Percentiles rank a stretch among this genome's conserved stretches.
These are phyloP conservation scores for Petrophora chlorosata DNA, from an alignment of 2,888 invertebrate genomes.

Conservation along the genomic window DNA sequence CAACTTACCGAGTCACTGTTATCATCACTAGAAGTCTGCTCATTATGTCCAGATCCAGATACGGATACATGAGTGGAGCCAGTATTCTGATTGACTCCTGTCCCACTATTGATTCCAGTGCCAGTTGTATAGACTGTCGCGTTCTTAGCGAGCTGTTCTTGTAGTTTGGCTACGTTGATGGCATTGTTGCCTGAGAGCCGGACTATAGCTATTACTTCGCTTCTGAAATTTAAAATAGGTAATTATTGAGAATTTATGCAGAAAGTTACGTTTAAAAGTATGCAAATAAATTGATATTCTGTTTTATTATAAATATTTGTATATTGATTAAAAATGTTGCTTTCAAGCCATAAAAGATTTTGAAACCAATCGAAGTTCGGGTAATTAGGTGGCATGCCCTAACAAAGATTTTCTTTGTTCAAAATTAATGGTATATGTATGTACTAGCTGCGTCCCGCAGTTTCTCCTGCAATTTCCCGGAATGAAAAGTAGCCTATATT, in stretches of 20 bases:
- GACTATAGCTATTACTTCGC: slow-evolving; percentile 89
- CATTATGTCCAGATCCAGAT: slow-evolving; percentile 42
- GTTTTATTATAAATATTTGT: too few relatives aligned
- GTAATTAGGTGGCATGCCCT: too few relatives aligned
- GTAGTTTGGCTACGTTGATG: slow-evolving; percentile 89
- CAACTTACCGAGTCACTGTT: slow-evolving; percentile 64
- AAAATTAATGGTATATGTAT: too few relatives aligned
- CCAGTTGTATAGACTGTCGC: slow-evolving; percentile 72
- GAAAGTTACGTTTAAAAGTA: too few relatives aligned
- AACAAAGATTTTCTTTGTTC: too few relatives aligned
- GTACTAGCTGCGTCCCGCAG: too few relatives aligned
- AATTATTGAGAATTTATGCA: not conserved
- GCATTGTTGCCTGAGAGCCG: slow-evolving; percentile 86
- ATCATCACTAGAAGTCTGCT: slow-evolving; percentile 54
- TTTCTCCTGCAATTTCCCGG: too few relatives aligned
- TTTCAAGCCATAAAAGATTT: too few relatives aligned
- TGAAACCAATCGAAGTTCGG: too few relatives aligned
- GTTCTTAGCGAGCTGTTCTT: slow-evolving; percentile 83
- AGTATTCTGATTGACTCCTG: slow-evolving; percentile 30
- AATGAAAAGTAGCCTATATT: too few relatives aligned
- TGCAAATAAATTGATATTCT: not conserved
- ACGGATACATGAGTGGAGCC: too few relatives aligned
- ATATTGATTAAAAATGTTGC: too few relatives aligned
- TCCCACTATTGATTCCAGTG: slow-evolving; percentile 43
- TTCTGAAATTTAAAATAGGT: slow-evolving; percentile 71